Evolutionary conservation across 2,888 invertebrate species (phyloP).

Genomic region (Acronicta aceris): DNA sequence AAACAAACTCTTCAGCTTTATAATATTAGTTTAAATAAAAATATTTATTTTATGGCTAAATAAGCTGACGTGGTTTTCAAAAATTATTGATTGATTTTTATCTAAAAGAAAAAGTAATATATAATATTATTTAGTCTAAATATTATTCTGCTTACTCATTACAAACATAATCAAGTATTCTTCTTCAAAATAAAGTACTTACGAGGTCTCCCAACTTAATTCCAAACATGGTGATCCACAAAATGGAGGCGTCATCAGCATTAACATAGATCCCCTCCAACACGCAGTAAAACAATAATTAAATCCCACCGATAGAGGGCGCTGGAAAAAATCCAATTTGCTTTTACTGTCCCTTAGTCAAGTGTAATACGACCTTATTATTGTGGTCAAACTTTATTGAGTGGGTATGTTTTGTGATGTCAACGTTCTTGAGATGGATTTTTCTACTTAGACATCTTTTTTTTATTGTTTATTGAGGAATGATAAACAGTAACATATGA

Average conservation of each 20-base stretch:
- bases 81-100: too few relatives aligned
- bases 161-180: background rate
- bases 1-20: too few relatives aligned
- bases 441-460: background rate
- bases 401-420: conserved; percentile 22
- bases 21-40: too few relatives aligned
- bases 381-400: conserved; percentile 25
- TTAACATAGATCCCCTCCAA: conserved; percentile 67
- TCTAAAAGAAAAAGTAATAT: too few relatives aligned
- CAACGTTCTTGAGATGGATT: conserved; percentile 3
- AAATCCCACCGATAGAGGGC: conserved; percentile 73
- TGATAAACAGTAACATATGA: too few relatives aligned
- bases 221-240: conserved; percentile 35
- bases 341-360: conserved; percentile 73
- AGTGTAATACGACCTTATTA: conserved; percentile 43
- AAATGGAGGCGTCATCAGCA: conserved; percentile 57
- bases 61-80: too few relatives aligned
- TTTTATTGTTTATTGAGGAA: background rate
- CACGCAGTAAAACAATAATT: conserved; percentile 85
- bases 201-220: conserved; percentile 34
- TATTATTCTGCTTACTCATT: background rate
- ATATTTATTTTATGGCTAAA: too few relatives aligned
- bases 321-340: conserved; percentile 84
- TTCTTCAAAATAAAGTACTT: conserved; percentile 4
- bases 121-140: too few relatives aligned